These are phyloP conservation scores for Pteronura brasiliensis DNA, from an alignment of 2,113 vertebrate genomes.

Conservation along the genomic window DNA sequence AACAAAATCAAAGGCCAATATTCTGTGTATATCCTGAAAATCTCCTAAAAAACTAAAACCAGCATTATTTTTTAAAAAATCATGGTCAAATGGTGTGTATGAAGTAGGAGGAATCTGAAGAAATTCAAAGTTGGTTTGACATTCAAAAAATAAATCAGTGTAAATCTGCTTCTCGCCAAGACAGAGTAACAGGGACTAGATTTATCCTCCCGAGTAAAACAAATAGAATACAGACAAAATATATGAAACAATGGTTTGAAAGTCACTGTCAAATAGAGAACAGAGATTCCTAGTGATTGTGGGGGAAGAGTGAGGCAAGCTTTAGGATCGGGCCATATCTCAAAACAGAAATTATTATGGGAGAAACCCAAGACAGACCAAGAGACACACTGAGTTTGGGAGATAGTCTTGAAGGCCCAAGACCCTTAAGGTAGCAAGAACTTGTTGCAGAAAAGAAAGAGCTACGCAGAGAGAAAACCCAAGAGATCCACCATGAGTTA, in stretches of 20 bases:
- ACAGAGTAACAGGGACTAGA: not conserved
- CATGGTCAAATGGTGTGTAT: not conserved
- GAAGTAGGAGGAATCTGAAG: not conserved
- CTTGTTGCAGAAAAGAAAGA: not conserved
- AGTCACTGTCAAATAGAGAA: not conserved
- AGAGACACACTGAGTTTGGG: not conserved
- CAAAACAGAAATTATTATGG: not conserved
- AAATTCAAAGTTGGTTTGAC: not conserved
- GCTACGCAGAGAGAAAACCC: not conserved
- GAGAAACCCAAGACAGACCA: not conserved
- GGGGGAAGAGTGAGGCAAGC: not conserved
- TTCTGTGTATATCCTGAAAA: not conserved
- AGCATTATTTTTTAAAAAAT: not conserved
- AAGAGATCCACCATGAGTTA: too few species aligned
- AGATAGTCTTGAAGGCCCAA: not conserved
- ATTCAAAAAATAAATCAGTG: not conserved
- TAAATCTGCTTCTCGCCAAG: not conserved
- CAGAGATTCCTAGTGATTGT: not conserved
- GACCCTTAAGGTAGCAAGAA: not conserved
- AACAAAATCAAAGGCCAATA: not conserved
- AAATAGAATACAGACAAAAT: not conserved
- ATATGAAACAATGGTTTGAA: not conserved
- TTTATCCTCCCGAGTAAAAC: not conserved
- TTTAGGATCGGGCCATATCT: too few species aligned
- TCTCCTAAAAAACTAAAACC: not conserved